phyloP scores from a whole-genome alignment of 2,888 invertebrate genomes.

The Nymphalis polychloros region DNA sequence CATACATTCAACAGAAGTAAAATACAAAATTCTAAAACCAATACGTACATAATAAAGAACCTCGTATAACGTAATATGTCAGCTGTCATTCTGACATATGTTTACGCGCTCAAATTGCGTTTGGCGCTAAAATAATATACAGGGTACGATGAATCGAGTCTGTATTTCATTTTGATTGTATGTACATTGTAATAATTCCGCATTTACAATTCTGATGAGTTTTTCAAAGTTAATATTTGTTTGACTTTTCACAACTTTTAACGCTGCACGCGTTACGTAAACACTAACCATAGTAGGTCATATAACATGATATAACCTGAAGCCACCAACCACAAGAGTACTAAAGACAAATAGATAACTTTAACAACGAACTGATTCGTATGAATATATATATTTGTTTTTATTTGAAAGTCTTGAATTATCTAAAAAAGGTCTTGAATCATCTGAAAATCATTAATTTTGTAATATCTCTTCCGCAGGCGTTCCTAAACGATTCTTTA shows the following conservation, averaged over 20 bases:
- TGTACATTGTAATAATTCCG: neutral
- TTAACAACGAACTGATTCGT: too few relatives aligned
- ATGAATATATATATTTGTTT: too few relatives aligned
- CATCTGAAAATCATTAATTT: too few relatives aligned
- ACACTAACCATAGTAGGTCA: neutral
- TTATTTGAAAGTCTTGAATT: too few relatives aligned
- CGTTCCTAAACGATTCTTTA: too few relatives aligned
- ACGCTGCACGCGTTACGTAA: neutral
- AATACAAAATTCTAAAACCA: neutral
- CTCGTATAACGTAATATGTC: conserved; percentile 7
- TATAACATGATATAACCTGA: neutral
- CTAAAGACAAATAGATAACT: too few relatives aligned
- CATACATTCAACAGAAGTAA: neutral
- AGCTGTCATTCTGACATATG: conserved; percentile 9
- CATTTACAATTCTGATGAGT: neutral
- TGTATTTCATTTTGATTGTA: neutral
- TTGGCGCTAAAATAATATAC: neutral
- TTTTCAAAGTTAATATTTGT: conserved; percentile 10
- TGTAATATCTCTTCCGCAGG: too few relatives aligned
- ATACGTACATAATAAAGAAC: conserved; percentile 8
- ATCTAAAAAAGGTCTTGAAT: too few relatives aligned
- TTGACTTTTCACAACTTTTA: neutral
- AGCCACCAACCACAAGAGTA: too few relatives aligned
- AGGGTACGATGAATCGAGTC: neutral
- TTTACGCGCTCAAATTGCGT: conserved; percentile 6